phyloP scores from a whole-genome alignment of 2,888 invertebrate species.

The Xestia sexstrigata region DNA sequence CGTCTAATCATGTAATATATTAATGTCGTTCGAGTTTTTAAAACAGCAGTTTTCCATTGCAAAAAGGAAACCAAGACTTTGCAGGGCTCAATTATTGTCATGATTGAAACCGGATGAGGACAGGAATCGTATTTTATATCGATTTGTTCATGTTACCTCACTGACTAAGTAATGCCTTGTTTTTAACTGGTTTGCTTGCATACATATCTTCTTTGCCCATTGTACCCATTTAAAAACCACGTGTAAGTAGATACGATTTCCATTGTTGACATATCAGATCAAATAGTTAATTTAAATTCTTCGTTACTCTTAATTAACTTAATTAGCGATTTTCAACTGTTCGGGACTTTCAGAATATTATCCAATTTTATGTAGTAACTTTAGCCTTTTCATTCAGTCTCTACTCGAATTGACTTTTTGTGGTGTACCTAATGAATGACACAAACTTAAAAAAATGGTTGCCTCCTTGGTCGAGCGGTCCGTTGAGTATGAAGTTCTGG shows the following conservation, averaged over 20 bases:
- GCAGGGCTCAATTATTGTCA: not conserved
- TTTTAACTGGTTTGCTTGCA: not conserved
- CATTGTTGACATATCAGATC: conserved; percentile 8
- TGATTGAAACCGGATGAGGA: not conserved
- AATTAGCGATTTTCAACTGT: conserved; percentile 33
- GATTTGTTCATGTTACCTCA: too few relatives aligned
- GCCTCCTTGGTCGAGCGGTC: not conserved
- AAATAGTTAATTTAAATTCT: conserved; percentile 44
- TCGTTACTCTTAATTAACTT: conserved; percentile 48
- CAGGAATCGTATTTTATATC: not conserved
- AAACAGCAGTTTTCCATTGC: not conserved
- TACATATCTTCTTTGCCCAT: not conserved
- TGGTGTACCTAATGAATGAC: not conserved
- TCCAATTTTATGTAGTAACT: not conserved
- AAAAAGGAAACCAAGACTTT: not conserved
- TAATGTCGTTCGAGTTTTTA: not conserved
- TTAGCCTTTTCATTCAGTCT: not conserved
- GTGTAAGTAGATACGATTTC: not conserved
- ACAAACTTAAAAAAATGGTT: not conserved
- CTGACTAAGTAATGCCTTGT: not conserved
- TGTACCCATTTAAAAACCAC: conserved; percentile 22
- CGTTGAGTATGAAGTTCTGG: too few relatives aligned
- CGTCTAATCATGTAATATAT: not conserved
- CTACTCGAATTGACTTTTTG: not conserved
- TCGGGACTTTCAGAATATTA: conserved; percentile 3